Conservation (phyloP, 2,797 vertebrate genomes). For the Takifugu rubripes region DNA sequence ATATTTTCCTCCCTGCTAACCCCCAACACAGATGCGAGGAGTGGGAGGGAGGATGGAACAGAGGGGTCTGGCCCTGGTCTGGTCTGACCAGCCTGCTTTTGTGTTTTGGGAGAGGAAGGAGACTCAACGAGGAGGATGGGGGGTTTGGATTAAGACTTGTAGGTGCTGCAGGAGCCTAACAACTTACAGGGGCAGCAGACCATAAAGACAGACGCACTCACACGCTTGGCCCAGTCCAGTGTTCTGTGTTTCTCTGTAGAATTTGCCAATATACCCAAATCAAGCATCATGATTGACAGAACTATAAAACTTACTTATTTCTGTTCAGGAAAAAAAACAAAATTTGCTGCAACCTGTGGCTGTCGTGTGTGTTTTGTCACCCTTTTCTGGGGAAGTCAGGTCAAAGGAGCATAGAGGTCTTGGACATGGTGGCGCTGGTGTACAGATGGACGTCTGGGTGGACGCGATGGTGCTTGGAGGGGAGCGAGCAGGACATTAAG, state of each 20-base stretch:
- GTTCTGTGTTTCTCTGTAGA: background rate
- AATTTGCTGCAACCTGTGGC: background rate
- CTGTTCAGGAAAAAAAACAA: background rate
- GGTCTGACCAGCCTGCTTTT: conserved; percentile 37
- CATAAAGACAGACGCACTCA: conserved; percentile 3
- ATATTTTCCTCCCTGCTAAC: conserved; percentile 49
- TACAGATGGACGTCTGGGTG: conserved; percentile 32
- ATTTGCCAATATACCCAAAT: background rate
- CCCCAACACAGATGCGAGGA: conserved; percentile 56
- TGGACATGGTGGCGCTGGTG: conserved; percentile 41
- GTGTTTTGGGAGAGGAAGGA: conserved; percentile 36
- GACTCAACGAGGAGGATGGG: conserved; percentile 31
- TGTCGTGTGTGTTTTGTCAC: conserved; percentile 9
- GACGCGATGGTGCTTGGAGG: conserved; percentile 36
- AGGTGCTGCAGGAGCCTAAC: conserved; percentile 42
- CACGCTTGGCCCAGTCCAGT: no score
- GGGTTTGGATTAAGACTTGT: conserved; percentile 48
- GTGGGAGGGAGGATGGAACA: conserved; percentile 20
- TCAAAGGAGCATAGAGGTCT: conserved; percentile 49
- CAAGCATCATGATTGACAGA: background rate
- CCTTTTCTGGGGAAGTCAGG: conserved; percentile 6
- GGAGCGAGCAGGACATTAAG: conserved; percentile 3
- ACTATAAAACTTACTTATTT: no score
- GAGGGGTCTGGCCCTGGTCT: conserved; percentile 14
- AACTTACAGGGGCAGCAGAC: conserved; percentile 28